phyloP scores from a whole-genome alignment of 1,140 invertebrate species.

The Elymnias hypermnestra region DNA sequence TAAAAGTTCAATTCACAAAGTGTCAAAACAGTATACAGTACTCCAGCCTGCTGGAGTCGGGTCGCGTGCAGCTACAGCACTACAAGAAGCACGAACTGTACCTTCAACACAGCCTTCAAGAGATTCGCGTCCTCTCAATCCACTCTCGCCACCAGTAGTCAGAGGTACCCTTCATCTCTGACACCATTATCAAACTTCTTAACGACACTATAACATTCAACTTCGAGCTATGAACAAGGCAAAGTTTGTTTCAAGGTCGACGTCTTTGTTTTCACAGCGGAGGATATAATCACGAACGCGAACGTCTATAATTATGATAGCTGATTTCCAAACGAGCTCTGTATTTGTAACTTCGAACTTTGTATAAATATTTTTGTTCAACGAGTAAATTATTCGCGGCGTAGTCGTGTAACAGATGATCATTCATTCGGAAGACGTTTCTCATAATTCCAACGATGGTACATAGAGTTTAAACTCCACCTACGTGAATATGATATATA shows the following conservation, averaged over 20 bases:
- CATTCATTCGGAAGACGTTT: conserved; percentile 23
- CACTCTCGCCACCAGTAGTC: conserved; percentile 84
- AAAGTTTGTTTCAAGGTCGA: conserved; percentile 68
- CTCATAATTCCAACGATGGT: conserved; percentile 38
- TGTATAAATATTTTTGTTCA: conserved; percentile 9
- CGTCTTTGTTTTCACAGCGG: conserved; percentile 3
- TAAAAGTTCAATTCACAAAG: conserved; percentile 46
- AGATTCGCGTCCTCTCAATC: conserved; percentile 67
- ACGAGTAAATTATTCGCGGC: background rate
- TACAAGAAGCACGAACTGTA: conserved; percentile 85
- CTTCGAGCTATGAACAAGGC: conserved; percentile 50
- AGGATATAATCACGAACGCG: background rate
- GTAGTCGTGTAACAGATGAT: conserved; percentile 5
- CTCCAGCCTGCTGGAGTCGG: conserved; percentile 86
- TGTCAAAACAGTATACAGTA: conserved; percentile 86
- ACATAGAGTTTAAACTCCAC: conserved; percentile 44
- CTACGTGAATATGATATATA: conserved; percentile 58
- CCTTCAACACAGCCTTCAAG: conserved; percentile 71
- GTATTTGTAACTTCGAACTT: conserved; percentile 1
- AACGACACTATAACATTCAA: conserved; percentile 57
- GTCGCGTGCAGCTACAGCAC: conserved; percentile 84
- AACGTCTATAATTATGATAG: conserved; percentile 2
- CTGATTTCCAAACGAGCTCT: conserved; percentile 1
- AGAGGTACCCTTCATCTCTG: conserved; percentile 78
- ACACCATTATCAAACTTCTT: conserved; percentile 59